Base-by-base conservation (phyloP, 2,113 vertebrate genomes). In the Dasyurus viverrinus region DNA sequence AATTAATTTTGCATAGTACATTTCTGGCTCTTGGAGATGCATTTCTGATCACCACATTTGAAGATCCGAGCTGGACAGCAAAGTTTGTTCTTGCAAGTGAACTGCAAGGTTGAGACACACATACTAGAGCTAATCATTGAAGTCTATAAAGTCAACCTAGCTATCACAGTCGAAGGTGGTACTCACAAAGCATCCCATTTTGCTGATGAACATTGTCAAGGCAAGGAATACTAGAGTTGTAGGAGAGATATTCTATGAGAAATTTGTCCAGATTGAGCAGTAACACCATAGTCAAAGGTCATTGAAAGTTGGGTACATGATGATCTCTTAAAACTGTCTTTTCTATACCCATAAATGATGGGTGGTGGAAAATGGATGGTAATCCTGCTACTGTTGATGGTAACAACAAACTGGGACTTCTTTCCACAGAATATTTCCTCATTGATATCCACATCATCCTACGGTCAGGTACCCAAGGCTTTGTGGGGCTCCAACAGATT, bases 111-210 rank as follows among this genome's bases (percentile, higher is more conserved):
- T 0, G 24, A 1, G 0, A 97, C 94, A 89, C 98, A 98, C 12
- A n/a, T 99, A 99, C 4, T 96, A 4, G 0, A 53, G 1, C 97
- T 99, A 99, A 0, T 99, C 99, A 0, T 98, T 99, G 98, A 98
- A 97, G 48, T 99, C 99, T 0, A 99, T 98, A 2, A 99, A 99
- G 98, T 99, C 99, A 0, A 99, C 98, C 99, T 99, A 99, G 24
- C 99, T 99, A 0, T 99, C 99, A 0, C 99, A 99, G 91, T 36
- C 97, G 97, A 99, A 98, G 0, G 89, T 46, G 0, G 8, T 24
- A 5, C 89, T 96, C 0, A 99, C 98, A 92, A 99, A 99, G 25
- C 98, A 98, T 23, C 98, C 98, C 0, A 98, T 99, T 19, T 22
- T 97, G 94, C 99, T 99, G 95, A 95, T 95, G 96, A 99, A 99